Base-by-base conservation (phyloP, 2,113 vertebrate genomes). In the Raja brachyura region DNA sequence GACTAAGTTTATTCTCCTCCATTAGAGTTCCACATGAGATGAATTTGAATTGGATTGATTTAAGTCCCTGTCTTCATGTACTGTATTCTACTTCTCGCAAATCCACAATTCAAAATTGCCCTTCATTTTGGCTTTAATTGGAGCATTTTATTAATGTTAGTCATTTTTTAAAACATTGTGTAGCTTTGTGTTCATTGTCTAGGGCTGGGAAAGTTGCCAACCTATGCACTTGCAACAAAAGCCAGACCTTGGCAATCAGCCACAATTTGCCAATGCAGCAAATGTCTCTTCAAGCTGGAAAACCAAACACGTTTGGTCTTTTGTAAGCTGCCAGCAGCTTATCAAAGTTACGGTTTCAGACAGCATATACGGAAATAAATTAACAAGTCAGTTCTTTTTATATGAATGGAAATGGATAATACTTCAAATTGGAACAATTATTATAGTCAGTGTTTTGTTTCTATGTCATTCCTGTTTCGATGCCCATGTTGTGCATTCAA, bases 151-250 rank as follows among this genome's bases (percentile, higher is more conserved):
- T n/a, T 88, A 88, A 88, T 66, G 59, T 31, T 18, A 66, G 59
- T 66, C 28, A 66, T 88, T 88, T 88, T 48, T 61, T n/a, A 61
- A 85, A 85, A 28, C 22, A 85, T 85, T 85, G n/a, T 88, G 83
- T 66, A 33, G 83, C 59, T 63, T 63, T 88, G 59, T 88, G 5
- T 33, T 88, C 83, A 33, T 88, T 88, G 28, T 88, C 83, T 20
- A 61, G 54, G 25, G 31, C 81, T 61, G 4, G 75, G 59, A 63
- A n/a, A 16, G 16, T 63, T 31, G 83, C 59, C 83, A 63, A 33
- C n/a, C 83, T 63, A 28, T 28, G 16, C 59, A 63, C 83, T 66
- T 31, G 63, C 83, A 61, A n/a, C 56, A 61, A 61, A 10, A 86
- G 11, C 59, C 25, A 63, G n/a, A 1, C 28, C 7, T 31, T 63